These are phyloP conservation scores for Rhinolophus sinicus DNA, from an alignment of 2,113 vertebrate genomes.

Conservation along the genomic window DNA sequence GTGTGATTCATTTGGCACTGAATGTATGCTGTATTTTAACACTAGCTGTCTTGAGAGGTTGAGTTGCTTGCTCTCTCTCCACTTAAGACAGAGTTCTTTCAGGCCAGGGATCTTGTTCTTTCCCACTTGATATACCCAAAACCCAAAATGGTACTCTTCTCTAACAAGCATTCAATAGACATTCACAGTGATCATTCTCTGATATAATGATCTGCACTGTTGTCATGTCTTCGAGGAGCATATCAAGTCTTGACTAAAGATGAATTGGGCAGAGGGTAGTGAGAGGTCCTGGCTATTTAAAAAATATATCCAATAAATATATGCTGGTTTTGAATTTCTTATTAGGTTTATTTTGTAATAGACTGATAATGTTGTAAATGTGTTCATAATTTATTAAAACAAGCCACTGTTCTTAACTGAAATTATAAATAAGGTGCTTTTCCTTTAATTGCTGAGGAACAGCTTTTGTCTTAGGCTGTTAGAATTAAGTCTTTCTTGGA, in stretches of 20 bases:
- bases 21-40: neutral
- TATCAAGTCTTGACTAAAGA: neutral
- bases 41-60: neutral
- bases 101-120: neutral
- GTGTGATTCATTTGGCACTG: neutral
- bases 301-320: neutral
- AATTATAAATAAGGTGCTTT: constrained; percentile 14
- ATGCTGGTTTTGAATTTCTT: neutral
- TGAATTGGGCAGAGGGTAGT: neutral
- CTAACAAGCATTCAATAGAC: neutral
- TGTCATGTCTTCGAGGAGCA: neutral
- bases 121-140: neutral
- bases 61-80: neutral
- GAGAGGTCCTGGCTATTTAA: neutral
- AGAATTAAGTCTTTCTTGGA: neutral
- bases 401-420: constrained; percentile 2
- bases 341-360: constrained; percentile 17
- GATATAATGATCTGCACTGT: neutral
- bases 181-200: neutral
- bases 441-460: neutral
- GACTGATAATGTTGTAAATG: neutral
- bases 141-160: neutral
- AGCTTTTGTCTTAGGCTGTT: neutral
- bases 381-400: constrained; percentile 7
- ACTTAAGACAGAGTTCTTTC: neutral